Percentiles rank a stretch among this genome's conserved stretches.
Conservation (phyloP, 2,888 invertebrate species). For the Brenthis ino region DNA sequence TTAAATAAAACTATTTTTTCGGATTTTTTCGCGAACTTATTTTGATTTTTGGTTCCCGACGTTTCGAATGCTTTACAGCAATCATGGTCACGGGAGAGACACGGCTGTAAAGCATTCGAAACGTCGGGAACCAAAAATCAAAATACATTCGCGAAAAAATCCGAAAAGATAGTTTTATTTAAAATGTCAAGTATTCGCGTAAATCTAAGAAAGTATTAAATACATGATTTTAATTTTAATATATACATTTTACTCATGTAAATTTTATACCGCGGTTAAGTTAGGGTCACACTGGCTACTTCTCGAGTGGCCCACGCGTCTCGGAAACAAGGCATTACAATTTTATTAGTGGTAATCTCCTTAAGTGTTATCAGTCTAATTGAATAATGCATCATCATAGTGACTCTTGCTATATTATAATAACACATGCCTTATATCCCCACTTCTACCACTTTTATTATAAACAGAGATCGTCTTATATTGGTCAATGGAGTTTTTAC, state of each 20-base stretch:
- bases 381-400: conserved; percentile 76
- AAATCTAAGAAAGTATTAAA: too few relatives aligned
- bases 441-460: conserved; percentile 21
- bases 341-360: conserved; percentile 77
- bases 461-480: not conserved
- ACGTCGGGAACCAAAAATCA: too few relatives aligned
- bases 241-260: not conserved
- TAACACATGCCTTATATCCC: conserved; percentile 32
- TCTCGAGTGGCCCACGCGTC: conserved; percentile 62
- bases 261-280: conserved; percentile 14
- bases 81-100: too few relatives aligned
- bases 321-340: conserved; percentile 80
- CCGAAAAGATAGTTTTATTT: too few relatives aligned
- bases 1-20: too few relatives aligned
- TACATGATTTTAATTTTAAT: too few relatives aligned
- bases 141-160: too few relatives aligned
- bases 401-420: conserved; percentile 47
- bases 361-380: conserved; percentile 80
- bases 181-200: too few relatives aligned
- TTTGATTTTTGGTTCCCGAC: too few relatives aligned
- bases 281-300: conserved; percentile 25
- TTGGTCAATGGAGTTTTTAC: not conserved
- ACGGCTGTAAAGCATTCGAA: too few relatives aligned
- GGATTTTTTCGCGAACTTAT: too few relatives aligned
- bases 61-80: too few relatives aligned